Base-by-base conservation (phyloP, 2,113 vertebrate genomes). In the Aleadryas rufinucha region DNA sequence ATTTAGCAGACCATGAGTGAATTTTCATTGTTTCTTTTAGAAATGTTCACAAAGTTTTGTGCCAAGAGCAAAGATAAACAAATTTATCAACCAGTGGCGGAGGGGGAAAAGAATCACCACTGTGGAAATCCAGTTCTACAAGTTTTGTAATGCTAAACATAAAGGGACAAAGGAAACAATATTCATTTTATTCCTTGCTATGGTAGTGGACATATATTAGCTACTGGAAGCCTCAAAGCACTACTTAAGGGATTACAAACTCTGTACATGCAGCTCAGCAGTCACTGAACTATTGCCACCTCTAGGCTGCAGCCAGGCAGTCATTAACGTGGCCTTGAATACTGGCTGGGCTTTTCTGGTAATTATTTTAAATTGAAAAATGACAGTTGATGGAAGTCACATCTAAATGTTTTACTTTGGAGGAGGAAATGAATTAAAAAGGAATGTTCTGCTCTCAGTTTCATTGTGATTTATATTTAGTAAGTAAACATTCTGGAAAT, bases 41-140 rank as follows among this genome's bases (percentile, higher is more conserved):
- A 95, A 94, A 92, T 78, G 63, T 35, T 90, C 96, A 78, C 90
- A 64, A 93, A 84, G 47, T 94, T 88, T 66, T 37, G 47, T 71
- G 95, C 93, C 95, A 96, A 92, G 41, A 87, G 41, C 39, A 92
- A 96, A 96, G 83, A 89, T n/a, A 96, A 96, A 96, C 79, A 84
- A 70, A 89, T 89, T 70, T 44, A 57, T 87, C 52, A 84, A 78
- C 86, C 92, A 89, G 10, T 1, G 1, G 15, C 33, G 63, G 52
- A 92, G 60, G 14, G 56, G 24, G 2, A 2, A 39, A 68, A 79
- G 86, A 68, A 41, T 20, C n/a, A 52, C 31, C 27, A 8, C 57
- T 41, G 41, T 56, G 68, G 59, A 96, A 90, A 83, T 95, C 75
- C 52, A 64, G 33, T 88, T 88, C 72, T 71, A 60, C n/a, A 53